phyloP scores from a whole-genome alignment of 2,113 vertebrate species.

The Rissa tridactyla region DNA sequence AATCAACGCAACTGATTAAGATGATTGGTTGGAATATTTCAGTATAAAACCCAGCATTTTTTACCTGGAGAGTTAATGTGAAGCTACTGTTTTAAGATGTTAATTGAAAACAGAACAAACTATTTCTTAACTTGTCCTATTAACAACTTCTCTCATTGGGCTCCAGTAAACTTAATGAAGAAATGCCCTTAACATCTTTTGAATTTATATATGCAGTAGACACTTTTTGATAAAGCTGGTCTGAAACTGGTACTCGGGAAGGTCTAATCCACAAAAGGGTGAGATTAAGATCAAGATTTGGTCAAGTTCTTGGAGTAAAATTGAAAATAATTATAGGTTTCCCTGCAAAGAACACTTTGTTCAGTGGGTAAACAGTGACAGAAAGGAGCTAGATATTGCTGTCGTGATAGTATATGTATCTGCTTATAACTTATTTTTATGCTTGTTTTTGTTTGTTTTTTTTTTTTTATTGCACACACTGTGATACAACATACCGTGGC shows the following conservation, averaged over 20 bases:
- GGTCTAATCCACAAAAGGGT: background rate
- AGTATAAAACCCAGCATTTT: background rate
- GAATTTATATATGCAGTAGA: background rate
- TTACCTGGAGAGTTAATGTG: background rate
- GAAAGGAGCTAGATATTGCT: background rate
- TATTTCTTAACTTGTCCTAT: background rate
- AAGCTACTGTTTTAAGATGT: background rate
- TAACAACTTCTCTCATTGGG: background rate
- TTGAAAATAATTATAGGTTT: background rate
- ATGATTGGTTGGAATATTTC: background rate
- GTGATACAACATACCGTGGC: background rate
- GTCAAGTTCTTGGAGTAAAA: background rate
- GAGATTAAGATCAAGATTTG: background rate
- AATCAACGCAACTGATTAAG: background rate
- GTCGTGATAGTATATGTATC: background rate
- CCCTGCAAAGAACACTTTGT: background rate
- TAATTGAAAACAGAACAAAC: background rate
- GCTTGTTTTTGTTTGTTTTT: too few relatives aligned
- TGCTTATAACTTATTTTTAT: background rate
- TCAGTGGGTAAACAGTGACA: background rate
- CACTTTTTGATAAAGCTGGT: background rate
- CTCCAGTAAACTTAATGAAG: background rate
- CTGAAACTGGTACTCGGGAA: background rate
- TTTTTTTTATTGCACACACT: background rate
- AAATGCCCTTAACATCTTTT: background rate